Conservation (phyloP, 2,888 invertebrate species). For the Diaperis boleti region DNA sequence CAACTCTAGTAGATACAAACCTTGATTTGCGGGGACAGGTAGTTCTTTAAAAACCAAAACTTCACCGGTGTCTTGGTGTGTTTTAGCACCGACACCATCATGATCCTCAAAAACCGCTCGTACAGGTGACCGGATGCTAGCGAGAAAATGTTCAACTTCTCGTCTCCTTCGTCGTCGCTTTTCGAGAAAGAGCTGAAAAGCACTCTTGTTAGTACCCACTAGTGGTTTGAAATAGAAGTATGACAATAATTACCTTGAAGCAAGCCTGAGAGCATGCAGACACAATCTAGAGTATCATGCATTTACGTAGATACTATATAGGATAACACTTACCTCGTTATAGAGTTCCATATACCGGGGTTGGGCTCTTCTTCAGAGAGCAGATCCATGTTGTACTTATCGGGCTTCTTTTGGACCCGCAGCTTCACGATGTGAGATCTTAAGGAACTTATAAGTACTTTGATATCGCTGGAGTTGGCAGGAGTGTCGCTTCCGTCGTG, state of each 20-base stretch:
- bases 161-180: slow-evolving; percentile 75
- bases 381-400: slow-evolving; percentile 87
- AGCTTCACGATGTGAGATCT: slow-evolving; percentile 92
- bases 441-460: slow-evolving; percentile 85
- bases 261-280: slow-evolving; percentile 38
- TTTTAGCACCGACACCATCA: slow-evolving; percentile 98
- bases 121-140: slow-evolving; percentile 98
- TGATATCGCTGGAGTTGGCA: slow-evolving; percentile 77
- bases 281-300: slow-evolving; percentile 34
- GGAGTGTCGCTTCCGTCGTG: slow-evolving; percentile 84
- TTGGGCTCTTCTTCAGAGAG: slow-evolving; percentile 83
- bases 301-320: slow-evolving; percentile 32
- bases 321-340: slow-evolving; percentile 78
- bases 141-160: slow-evolving; percentile 96
- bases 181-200: slow-evolving; percentile 71
- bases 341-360: slow-evolving; percentile 93
- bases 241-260: slow-evolving; percentile 15
- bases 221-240: no score
- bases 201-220: no score
- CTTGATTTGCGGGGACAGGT: slow-evolving; percentile 95
- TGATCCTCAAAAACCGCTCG: slow-evolving; percentile 95
- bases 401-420: slow-evolving; percentile 91
- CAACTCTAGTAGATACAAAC: slow-evolving; percentile 63
- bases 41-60: slow-evolving; percentile 99
- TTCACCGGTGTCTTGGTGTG: slow-evolving; percentile 97